phyloP scores from a whole-genome alignment of 2,113 vertebrate genomes.

The Nibea albiflora region DNA sequence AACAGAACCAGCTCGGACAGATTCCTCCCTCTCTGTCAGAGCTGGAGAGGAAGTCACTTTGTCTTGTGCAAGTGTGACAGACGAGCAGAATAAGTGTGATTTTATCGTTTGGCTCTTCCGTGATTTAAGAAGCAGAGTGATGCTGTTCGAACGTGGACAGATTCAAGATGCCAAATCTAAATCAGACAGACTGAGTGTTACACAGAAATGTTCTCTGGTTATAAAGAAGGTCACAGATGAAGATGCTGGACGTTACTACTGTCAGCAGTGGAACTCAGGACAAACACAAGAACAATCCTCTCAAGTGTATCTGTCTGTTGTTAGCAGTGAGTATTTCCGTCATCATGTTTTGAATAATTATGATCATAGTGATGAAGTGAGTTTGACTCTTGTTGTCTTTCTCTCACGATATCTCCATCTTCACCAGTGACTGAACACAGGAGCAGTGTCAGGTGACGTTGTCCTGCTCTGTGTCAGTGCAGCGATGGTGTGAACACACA shows the following conservation, averaged over 20 bases:
- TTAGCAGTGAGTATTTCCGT: conserved; percentile 25
- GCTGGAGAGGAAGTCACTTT: neutral
- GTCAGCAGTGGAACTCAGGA: neutral
- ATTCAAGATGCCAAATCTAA: neutral
- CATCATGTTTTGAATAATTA: neutral
- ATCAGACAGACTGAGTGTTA: conserved; percentile 20
- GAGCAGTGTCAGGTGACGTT: rapidly evolving
- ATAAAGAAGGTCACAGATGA: neutral
- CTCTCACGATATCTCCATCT: too few relatives aligned
- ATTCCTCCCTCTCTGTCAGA: neutral
- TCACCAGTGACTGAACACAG: neutral
- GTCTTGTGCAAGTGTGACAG: neutral
- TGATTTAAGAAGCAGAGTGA: neutral
- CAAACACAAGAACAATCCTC: too few relatives aligned
- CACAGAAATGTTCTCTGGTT: neutral
- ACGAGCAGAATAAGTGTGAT: neutral
- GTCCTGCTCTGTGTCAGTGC: neutral
- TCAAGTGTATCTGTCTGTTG: neutral
- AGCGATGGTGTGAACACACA: neutral
- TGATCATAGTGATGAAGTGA: neutral
- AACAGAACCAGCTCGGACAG: neutral
- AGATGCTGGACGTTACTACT: neutral
- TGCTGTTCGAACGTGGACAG: neutral
- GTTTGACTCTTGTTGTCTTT: too few relatives aligned
- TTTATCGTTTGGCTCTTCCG: neutral